Evolutionary conservation across 2,113 vertebrate species (phyloP).

Genomic region (Pelecanus crispus): DNA sequence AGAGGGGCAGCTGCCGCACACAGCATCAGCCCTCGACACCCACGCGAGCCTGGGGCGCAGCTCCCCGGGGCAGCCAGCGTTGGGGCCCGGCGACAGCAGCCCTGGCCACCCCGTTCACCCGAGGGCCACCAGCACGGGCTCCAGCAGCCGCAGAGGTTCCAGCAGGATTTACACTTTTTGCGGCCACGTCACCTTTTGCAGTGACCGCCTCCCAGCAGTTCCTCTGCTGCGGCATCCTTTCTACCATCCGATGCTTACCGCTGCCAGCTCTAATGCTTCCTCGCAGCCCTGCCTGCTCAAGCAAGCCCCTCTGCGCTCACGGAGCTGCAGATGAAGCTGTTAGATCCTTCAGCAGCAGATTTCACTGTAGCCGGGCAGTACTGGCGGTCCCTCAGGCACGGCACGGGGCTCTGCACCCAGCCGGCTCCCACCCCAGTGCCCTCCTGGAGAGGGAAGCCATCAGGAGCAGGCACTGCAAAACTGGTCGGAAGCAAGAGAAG

Average conservation of each 20-base stretch:
- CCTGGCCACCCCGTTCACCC: rapidly evolving
- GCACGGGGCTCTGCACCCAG: neutral
- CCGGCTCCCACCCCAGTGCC: neutral
- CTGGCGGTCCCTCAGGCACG: rapidly evolving
- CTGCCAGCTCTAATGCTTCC: neutral
- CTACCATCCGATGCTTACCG: neutral
- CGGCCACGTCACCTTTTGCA: neutral
- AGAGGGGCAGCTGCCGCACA: neutral
- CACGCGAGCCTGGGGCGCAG: rapidly evolving
- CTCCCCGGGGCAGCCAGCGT: rapidly evolving
- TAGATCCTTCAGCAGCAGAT: rapidly evolving
- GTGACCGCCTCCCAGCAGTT: neutral
- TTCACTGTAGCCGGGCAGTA: neutral
- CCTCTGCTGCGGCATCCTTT: no score
- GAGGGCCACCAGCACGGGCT: neutral
- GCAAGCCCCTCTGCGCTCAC: rapidly evolving
- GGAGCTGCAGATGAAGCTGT: rapidly evolving
- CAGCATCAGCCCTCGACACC: neutral
- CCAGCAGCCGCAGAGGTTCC: rapidly evolving
- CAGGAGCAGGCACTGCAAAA: neutral
- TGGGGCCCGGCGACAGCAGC: no score
- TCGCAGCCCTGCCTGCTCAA: neutral
- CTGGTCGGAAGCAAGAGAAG: neutral
- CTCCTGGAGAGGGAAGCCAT: neutral
- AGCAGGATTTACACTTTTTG: neutral